Evolutionary conservation across 2,113 vertebrate genomes (phyloP).

Genomic region (Cyanoliseus patagonus): DNA sequence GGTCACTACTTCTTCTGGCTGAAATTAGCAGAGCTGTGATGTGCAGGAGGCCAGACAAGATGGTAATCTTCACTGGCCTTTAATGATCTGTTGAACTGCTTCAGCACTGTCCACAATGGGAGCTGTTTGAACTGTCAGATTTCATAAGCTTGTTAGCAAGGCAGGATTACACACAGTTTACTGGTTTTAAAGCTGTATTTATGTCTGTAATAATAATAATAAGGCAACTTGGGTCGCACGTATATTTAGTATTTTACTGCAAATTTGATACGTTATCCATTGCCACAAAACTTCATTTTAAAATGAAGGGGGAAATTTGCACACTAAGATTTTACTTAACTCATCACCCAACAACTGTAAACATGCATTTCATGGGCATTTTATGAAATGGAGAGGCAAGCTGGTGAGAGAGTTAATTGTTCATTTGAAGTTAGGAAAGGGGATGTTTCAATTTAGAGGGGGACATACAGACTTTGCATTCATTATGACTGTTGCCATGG

Average conservation of each 20-base stretch:
- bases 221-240: neutral
- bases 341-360: neutral
- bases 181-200: neutral
- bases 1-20: neutral
- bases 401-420: neutral
- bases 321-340: neutral
- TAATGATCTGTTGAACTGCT: neutral
- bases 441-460: neutral
- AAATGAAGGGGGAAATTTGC: neutral
- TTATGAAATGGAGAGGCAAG: neutral
- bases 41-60: neutral
- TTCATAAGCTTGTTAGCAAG: neutral
- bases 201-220: neutral
- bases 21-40: constrained; percentile 8
- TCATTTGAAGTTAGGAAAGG: neutral
- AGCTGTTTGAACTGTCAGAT: neutral
- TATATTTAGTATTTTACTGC: neutral
- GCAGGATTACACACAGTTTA: neutral
- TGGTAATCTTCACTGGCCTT: neutral
- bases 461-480: neutral
- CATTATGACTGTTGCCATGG: neutral
- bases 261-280: neutral
- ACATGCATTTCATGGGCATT: neutral
- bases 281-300: neutral
- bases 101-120: neutral